Evolutionary conservation across 2,797 vertebrate species (phyloP), one percentile per base, ranked within the genome.

Genomic region (Hoplostethus mediterraneus): DNA sequence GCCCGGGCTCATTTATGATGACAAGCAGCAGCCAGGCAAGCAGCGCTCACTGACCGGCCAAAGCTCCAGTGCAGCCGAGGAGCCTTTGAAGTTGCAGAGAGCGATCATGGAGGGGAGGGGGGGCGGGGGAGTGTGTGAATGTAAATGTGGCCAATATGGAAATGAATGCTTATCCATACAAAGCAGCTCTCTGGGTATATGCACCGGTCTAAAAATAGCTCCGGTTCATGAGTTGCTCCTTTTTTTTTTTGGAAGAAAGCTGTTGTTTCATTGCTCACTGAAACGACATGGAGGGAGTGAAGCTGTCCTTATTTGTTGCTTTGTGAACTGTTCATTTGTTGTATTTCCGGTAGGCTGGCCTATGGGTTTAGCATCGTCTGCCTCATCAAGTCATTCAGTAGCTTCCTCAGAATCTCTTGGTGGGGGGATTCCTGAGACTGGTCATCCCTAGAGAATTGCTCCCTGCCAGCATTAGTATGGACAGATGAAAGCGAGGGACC

Each of bases 41-140:
- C 71, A 7, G 64, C 13, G 44, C 44, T 67, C 63, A 7, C 60
- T 82, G 87, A 83, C 86, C 80, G 48, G 62, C 82, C 63, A 36
- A 54, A 60, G 82, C 79, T 81, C 65, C 71, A 66, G 52, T 7
- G 12, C 12, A 63, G 79, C 73, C n/a, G 0, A 31, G 55, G 64
- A 84, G 75, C 83, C 85, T 92, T 92, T 89, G 88, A 91, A 88
- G 90, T 90, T 81, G 76, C 83, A 78, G 55, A 40, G 67, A 83
- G 76, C 81, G 53, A 65, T 65, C 0, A 5, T 21, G 25, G 45
- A 51, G 62, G 73, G 49, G 58, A 54, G 53, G 11, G 36, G 42
- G 47, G 17, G 28, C 31, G 63, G 48, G 64, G 67, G 81, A 79
- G 80, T 63, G 67, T 86, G 62, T 75, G 55, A 86, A 90, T 87